phyloP scores from a whole-genome alignment of 1,140 invertebrate species.

The Odontomachus brunneus region DNA sequence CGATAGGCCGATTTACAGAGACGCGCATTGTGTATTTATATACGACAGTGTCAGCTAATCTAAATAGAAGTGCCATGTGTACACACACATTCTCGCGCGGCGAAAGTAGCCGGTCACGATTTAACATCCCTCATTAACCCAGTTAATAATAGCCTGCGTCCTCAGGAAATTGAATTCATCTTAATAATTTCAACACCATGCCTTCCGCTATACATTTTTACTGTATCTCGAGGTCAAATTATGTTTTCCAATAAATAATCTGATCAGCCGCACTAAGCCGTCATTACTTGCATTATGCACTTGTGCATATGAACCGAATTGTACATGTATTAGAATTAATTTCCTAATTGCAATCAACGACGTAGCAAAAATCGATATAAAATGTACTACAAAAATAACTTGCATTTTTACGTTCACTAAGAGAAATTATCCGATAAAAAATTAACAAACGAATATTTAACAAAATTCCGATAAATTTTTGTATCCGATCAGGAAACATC shows the following conservation, averaged over 20 bases:
- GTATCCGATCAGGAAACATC: no score
- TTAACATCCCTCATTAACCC: constrained; percentile 57
- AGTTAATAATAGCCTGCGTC: constrained; percentile 46
- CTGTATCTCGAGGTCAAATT: constrained; percentile 20
- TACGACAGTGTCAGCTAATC: background rate
- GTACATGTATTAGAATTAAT: no score
- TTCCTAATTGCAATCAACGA: no score
- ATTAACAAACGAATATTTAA: no score
- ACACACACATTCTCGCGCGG: constrained; percentile 24
- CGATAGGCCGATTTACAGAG: background rate
- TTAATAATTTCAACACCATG: constrained; percentile 29
- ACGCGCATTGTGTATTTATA: background rate
- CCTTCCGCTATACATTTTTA: constrained; percentile 30
- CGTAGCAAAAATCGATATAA: no score
- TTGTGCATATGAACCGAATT: no score
- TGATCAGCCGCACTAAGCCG: background rate
- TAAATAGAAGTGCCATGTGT: constrained; percentile 18
- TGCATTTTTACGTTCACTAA: no score
- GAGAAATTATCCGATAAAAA: no score
- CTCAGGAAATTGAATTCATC: constrained; percentile 49
- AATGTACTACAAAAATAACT: no score
- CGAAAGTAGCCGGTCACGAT: constrained; percentile 47
- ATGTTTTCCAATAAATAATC: constrained; percentile 23
- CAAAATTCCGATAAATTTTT: no score
- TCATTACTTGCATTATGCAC: background rate